These are phyloP conservation scores for Centruroides sculpturatus DNA, from an alignment of 1,140 invertebrate genomes.

Conservation along the genomic window DNA sequence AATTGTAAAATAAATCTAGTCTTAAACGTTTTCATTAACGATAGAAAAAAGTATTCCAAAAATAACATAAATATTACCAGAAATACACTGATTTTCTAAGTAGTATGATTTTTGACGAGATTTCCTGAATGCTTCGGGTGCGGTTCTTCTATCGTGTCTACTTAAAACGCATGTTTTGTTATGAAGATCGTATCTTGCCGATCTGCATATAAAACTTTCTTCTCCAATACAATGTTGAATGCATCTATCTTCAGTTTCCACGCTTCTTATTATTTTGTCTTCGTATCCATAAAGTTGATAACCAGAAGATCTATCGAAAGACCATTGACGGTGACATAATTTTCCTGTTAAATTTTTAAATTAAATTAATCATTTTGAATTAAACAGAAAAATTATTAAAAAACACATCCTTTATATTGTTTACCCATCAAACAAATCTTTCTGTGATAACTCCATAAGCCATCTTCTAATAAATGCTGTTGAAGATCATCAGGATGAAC, in stretches of 20 bases:
- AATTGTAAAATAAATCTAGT: neutral
- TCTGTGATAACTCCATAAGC: neutral
- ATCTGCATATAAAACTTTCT: constrained; percentile 14
- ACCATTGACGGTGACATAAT: constrained; percentile 10
- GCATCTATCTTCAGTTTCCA: constrained; percentile 10
- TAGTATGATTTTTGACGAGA: constrained; percentile 6
- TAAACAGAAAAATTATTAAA: too few species aligned
- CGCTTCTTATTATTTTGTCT: constrained; percentile 6
- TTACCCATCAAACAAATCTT: neutral
- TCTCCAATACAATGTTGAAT: constrained; percentile 10
- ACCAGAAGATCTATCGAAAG: constrained; percentile 13
- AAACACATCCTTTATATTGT: too few species aligned
- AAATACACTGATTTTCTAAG: constrained; percentile 16
- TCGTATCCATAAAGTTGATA: constrained; percentile 12
- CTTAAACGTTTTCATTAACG: neutral
- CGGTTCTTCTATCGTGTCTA: constrained; percentile 13
- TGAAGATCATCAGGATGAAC: neutral
- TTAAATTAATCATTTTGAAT: too few species aligned
- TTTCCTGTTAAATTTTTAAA: neutral
- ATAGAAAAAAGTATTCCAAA: neutral
- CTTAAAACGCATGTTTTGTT: constrained; percentile 11
- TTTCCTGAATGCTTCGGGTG: constrained; percentile 14
- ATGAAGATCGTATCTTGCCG: constrained; percentile 6
- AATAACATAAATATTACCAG: constrained; percentile 3
- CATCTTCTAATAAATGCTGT: neutral